A percentile compares a stretch with the other conserved stretches of the same genome.
These are phyloP conservation scores for Hemaris fuciformis DNA, from an alignment of 2,888 invertebrate species.

Conservation along the genomic window DNA sequence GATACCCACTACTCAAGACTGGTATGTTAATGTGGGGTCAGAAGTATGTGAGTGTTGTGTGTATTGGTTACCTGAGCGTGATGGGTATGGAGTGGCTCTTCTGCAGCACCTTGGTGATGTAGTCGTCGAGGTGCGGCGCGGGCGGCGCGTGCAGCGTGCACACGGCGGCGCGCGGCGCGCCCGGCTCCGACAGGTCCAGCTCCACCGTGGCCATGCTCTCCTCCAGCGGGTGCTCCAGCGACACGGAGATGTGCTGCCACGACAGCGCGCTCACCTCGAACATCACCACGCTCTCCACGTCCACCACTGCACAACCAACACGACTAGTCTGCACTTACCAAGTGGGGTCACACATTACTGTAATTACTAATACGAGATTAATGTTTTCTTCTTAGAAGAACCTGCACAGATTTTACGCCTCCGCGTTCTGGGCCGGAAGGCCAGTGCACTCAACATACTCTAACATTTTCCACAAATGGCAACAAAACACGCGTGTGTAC, in stretches of 20 bases:
- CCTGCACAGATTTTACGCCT: no score
- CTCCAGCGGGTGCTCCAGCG: constrained; percentile 95
- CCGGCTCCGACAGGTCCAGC: constrained; percentile 90
- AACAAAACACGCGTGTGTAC: no score
- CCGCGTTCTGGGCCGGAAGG: no score
- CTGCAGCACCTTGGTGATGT: constrained; percentile 85
- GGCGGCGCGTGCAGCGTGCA: constrained; percentile 82
- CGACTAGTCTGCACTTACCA: background rate
- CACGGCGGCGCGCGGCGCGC: constrained; percentile 89
- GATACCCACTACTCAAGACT: no score
- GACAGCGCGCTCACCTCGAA: constrained; percentile 95
- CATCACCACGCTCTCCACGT: constrained; percentile 89
- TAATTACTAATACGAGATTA: no score
- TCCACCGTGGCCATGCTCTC: constrained; percentile 97
- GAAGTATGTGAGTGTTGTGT: no score
- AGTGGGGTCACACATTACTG: no score
- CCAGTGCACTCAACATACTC: no score
- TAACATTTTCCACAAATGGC: no score
- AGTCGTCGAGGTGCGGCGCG: constrained; percentile 66
- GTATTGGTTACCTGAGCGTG: constrained; percentile 92
- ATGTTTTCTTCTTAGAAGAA: no score
- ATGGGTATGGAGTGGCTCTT: constrained; percentile 96
- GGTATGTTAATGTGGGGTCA: no score
- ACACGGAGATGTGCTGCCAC: constrained; percentile 93
- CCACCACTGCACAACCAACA: constrained; percentile 55